A percentile compares a stretch with the other conserved stretches of the same genome.
These are phyloP conservation scores for Dolichotis patagonum DNA, from an alignment of 2,113 vertebrate species.

Conservation along the genomic window DNA sequence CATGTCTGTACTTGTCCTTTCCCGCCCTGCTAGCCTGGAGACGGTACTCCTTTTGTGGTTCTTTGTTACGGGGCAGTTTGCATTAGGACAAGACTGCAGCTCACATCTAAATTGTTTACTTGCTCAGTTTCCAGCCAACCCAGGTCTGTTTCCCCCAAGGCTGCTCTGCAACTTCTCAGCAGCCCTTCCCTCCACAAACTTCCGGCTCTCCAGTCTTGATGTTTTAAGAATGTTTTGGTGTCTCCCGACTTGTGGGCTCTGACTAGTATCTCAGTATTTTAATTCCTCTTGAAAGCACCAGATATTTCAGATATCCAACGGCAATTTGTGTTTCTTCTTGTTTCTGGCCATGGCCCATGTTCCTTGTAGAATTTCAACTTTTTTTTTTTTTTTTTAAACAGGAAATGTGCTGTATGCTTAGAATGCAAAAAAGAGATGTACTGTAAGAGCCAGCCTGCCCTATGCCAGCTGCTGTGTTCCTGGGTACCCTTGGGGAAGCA, in stretches of 20 bases:
- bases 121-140: background rate
- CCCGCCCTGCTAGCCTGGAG: background rate
- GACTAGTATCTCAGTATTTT: background rate
- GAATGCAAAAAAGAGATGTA: background rate
- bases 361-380: background rate
- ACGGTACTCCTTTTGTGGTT: background rate
- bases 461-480: background rate
- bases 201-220: background rate
- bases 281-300: background rate
- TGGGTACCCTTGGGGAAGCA: background rate
- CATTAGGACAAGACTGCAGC: fast-evolving
- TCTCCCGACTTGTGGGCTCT: background rate
- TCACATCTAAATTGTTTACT: background rate
- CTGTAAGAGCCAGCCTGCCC: background rate
- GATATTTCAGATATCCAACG: background rate
- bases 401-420: background rate
- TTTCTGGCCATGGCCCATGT: background rate
- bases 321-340: background rate
- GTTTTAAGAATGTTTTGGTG: background rate
- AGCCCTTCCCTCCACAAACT: background rate
- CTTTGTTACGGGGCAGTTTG: background rate
- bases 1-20: background rate
- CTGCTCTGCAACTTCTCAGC: background rate
- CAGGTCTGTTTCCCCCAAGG: background rate
- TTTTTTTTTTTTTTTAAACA: background rate